phyloP scores from a whole-genome alignment of 2,888 invertebrate species.

The Phorcus lineatus region DNA sequence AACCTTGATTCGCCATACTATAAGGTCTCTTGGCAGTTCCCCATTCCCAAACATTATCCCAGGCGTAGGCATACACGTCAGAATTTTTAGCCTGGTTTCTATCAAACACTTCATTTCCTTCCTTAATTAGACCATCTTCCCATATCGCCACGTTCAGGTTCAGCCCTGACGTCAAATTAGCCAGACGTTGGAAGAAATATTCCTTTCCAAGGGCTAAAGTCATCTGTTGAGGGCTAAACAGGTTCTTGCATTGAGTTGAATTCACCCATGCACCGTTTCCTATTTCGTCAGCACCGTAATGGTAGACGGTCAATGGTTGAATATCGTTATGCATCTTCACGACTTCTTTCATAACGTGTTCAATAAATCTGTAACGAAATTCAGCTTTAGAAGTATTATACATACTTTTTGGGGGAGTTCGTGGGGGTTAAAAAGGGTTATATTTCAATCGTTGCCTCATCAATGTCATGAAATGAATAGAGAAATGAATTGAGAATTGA shows the following conservation, averaged over 20 bases:
- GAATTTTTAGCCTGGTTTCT: slow-evolving; percentile 34
- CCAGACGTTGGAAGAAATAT: slow-evolving; percentile 28
- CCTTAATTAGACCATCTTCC: slow-evolving; percentile 57
- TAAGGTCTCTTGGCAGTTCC: slow-evolving; percentile 55
- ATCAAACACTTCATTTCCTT: slow-evolving; percentile 31
- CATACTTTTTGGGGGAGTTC: no score
- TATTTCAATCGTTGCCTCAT: no score
- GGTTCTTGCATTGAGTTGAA: slow-evolving; percentile 56
- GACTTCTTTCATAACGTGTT: slow-evolving; percentile 51
- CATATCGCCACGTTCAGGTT: slow-evolving; percentile 49
- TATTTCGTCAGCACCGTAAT: slow-evolving; percentile 73
- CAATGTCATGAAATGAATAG: no score
- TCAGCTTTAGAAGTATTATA: no score
- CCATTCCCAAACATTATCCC: slow-evolving; percentile 65
- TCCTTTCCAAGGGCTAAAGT: slow-evolving; percentile 25
- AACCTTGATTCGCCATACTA: slow-evolving; percentile 66
- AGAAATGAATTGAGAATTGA: no score
- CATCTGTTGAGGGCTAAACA: slow-evolving; percentile 32
- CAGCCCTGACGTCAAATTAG: slow-evolving; percentile 5
- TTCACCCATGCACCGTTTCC: slow-evolving; percentile 64
- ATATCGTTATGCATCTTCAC: slow-evolving; percentile 44
- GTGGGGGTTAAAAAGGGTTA: no score
- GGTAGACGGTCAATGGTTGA: slow-evolving; percentile 60
- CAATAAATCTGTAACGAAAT: slow-evolving; percentile 48
- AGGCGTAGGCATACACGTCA: slow-evolving; percentile 61